phyloP scores from a whole-genome alignment of 2,888 invertebrate species.

The Scaptomyza flava region DNA sequence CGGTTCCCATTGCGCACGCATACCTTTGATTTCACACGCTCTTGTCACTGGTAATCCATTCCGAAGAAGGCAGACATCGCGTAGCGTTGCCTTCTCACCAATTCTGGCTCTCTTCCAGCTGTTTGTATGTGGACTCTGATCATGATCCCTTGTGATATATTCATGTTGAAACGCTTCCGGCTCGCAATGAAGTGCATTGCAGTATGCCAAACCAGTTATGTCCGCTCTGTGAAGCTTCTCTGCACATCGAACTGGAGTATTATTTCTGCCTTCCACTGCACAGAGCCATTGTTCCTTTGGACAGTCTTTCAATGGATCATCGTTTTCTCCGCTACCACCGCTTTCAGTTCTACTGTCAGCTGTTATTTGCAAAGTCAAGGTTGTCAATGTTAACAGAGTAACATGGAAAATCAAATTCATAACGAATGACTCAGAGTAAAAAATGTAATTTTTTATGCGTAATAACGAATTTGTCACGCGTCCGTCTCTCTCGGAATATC shows the following conservation, averaged over 20 bases:
- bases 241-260: constrained; percentile 7
- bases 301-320: constrained; percentile 18
- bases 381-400: constrained; percentile 33
- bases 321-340: background rate
- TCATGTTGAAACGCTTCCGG: constrained; percentile 63
- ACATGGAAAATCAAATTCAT: constrained; percentile 37
- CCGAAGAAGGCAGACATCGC: constrained; percentile 85
- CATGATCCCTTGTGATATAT: constrained; percentile 54
- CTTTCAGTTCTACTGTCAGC: background rate
- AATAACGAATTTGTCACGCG: constrained; percentile 24
- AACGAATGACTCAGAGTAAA: constrained; percentile 52
- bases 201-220: constrained; percentile 23
- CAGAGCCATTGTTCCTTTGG: constrained; percentile 27
- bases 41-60: constrained; percentile 87
- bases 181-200: constrained; percentile 47
- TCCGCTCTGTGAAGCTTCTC: background rate
- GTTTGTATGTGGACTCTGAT: constrained; percentile 58
- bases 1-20: constrained; percentile 85
- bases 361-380: background rate
- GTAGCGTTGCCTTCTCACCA: constrained; percentile 85
- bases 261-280: background rate
- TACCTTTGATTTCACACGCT: constrained; percentile 86
- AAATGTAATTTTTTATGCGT: constrained; percentile 11
- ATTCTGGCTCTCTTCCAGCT: constrained; percentile 77
- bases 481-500: constrained; percentile 42